Evolutionary conservation across 2,113 vertebrate species (phyloP), one percentile per base, ranked within the genome.

Genomic region (Calidris pygmaea): DNA sequence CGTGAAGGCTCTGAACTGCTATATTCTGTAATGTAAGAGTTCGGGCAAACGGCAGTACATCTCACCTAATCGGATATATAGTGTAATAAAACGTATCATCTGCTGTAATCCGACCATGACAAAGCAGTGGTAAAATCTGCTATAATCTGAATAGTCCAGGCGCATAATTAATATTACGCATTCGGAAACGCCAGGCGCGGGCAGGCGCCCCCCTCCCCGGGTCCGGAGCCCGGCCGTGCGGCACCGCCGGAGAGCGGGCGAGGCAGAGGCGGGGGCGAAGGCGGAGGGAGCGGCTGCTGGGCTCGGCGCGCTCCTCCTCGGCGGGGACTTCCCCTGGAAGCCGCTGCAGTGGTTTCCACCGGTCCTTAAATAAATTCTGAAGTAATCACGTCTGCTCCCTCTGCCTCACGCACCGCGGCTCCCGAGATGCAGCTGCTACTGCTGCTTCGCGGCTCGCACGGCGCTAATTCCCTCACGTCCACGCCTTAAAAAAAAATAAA

Each of bases 291-390:
- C 10, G 48, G 53, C 35, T 26, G 47, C 59, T 7, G 50, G 50
- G 30, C 29, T 43, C 20, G 7, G 56, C 26, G 6, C 45, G 58
- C 87, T 87, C 59, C 94, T 68, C 71, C 53, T 60, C 30, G 75
- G 85, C 93, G 39, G 97, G 97, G 97, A 96, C 96, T 98, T 98
- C 98, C 98, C 98, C 98, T 98, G 97, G 96, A 97, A 97, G 97
- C 96, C 86, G 95, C 95, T 88, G 96, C 98, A 98, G 98, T 98
- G 98, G 98, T 98, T 98, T 98, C 97, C 98, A 97, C 98, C 98
- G 91, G 81, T 82, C 98, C 97, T 97, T 97, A 98, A 98, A 98
- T 98, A 98, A 98, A 98, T 98, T 97, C 97, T 98, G 97, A 98
- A 98, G 98, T 98, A 98, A 98, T 98, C 98, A 90, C 98, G 96